A percentile compares a stretch with the other conserved stretches of the same genome.
Evolutionary conservation across 92 coral and sea anemone species (phyloP).

Genomic region (Parazoanthus swiftii): DNA sequence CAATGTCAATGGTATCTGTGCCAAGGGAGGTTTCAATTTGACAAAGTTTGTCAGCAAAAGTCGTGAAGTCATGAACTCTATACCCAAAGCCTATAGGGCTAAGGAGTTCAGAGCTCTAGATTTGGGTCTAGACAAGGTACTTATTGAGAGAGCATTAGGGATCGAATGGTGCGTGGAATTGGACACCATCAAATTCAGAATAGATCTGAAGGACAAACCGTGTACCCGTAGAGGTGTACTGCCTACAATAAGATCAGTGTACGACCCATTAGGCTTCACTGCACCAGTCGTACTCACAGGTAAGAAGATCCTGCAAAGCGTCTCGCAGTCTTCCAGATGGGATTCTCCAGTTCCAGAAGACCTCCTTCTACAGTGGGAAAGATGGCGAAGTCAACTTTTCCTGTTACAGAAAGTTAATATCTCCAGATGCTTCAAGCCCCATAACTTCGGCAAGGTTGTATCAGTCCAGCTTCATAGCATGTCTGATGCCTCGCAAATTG

Average conservation of each 20-base stretch:
- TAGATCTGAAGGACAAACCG: conserved; percentile 47
- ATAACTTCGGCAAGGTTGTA: conserved; percentile 51
- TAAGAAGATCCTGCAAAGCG: conserved; percentile 47
- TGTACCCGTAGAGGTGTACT: conserved; percentile 49
- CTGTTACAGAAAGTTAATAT: conserved; percentile 32
- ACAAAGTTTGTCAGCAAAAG: conserved; percentile 49
- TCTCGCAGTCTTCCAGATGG: conserved; percentile 52
- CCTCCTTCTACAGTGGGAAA: conserved; percentile 43
- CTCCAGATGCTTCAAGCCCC: conserved; percentile 62
- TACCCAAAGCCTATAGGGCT: conserved; percentile 34
- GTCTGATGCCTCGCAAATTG: conserved; percentile 61
- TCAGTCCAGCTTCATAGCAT: conserved; percentile 56
- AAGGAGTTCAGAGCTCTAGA: conserved; percentile 35
- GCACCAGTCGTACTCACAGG: conserved; percentile 50
- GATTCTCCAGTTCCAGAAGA: conserved; percentile 54
- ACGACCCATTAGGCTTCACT: conserved; percentile 53
- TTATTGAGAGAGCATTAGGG: conserved; percentile 47
- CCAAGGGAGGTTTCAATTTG: conserved; percentile 47
- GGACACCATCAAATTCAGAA: conserved; percentile 45
- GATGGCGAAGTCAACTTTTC: conserved; percentile 51
- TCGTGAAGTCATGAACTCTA: conserved; percentile 19
- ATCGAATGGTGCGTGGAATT: conserved; percentile 53
- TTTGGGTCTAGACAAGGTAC: conserved; percentile 31
- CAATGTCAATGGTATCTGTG: conserved; percentile 44
- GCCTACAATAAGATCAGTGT: conserved; percentile 49